phyloP scores from a whole-genome alignment of 2,888 invertebrate species.

The Atrina japonica region DNA sequence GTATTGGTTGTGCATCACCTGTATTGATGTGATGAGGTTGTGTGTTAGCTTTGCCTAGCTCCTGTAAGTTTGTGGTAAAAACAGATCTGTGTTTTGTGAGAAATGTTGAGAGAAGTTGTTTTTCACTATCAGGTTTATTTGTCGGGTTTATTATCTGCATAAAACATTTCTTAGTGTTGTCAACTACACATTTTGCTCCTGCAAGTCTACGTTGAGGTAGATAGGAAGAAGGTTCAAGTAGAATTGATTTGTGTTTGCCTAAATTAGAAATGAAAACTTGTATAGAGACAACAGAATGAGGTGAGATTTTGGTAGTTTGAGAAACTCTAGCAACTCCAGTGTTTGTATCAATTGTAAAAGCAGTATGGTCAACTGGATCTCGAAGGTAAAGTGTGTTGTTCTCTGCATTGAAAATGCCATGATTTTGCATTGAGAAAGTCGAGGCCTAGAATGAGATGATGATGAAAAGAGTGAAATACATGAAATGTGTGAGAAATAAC shows the following conservation, averaged over 20 bases:
- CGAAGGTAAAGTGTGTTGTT: too few species aligned
- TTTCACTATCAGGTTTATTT: background rate
- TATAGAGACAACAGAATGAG: too few species aligned
- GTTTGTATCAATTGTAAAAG: too few species aligned
- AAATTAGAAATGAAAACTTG: too few species aligned
- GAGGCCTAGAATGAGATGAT: slow-evolving; percentile 12
- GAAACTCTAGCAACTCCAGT: too few species aligned
- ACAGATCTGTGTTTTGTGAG: slow-evolving; percentile 3
- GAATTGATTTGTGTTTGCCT: too few species aligned
- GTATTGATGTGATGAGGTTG: slow-evolving; percentile 13
- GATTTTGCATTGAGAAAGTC: slow-evolving; percentile 10
- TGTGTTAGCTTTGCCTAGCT: slow-evolving; percentile 5
- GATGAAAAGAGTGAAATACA: background rate
- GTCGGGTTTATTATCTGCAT: background rate
- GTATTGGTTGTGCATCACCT: background rate
- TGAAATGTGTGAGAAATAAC: too few species aligned
- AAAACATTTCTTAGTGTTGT: background rate
- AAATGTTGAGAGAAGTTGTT: background rate
- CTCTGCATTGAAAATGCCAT: too few species aligned
- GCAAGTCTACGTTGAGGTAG: background rate
- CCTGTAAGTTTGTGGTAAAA: slow-evolving; percentile 17
- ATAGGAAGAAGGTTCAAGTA: too few species aligned
- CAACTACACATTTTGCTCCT: background rate
- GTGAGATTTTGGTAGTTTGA: too few species aligned
- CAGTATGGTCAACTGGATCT: too few species aligned